These are phyloP conservation scores for Macrochelys suwanniensis DNA, from an alignment of 2,797 vertebrate species.

Conservation along the genomic window DNA sequence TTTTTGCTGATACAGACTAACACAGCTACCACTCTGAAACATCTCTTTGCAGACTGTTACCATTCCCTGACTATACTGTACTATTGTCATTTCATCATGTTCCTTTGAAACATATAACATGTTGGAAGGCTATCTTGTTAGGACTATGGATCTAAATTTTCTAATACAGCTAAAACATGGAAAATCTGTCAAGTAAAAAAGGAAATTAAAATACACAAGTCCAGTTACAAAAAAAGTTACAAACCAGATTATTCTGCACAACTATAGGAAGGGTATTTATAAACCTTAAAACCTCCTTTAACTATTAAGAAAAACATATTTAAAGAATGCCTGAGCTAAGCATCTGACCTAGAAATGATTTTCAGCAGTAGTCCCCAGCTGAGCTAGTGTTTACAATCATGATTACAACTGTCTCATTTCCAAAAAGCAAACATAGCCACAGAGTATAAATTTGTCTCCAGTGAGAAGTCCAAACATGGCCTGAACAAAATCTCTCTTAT, in stretches of 20 bases:
- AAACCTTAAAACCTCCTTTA: slow-evolving; percentile 34
- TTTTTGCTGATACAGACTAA: no score
- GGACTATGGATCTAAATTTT: background rate
- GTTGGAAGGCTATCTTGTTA: background rate
- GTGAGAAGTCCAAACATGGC: slow-evolving; percentile 39
- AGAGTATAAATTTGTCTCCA: slow-evolving; percentile 50
- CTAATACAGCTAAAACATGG: background rate
- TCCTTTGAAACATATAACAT: background rate
- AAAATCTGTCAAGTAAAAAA: background rate
- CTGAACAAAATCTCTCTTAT: slow-evolving; percentile 63
- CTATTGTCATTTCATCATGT: background rate
- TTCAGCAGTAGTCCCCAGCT: slow-evolving; percentile 67
- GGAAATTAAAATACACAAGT: background rate
- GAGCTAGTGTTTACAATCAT: slow-evolving; percentile 65
- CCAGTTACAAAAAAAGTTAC: background rate
- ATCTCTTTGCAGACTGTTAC: background rate
- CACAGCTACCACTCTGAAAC: no score
- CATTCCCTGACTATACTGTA: background rate
- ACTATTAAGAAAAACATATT: slow-evolving; percentile 21
- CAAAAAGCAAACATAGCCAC: slow-evolving; percentile 67
- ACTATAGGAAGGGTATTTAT: background rate
- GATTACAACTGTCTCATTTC: slow-evolving; percentile 61
- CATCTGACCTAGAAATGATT: slow-evolving; percentile 74
- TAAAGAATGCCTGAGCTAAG: slow-evolving; percentile 54
- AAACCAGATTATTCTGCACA: background rate